These are phyloP conservation scores for Blennius ocellaris DNA, from an alignment of 2,113 vertebrate species.

Conservation along the genomic window DNA sequence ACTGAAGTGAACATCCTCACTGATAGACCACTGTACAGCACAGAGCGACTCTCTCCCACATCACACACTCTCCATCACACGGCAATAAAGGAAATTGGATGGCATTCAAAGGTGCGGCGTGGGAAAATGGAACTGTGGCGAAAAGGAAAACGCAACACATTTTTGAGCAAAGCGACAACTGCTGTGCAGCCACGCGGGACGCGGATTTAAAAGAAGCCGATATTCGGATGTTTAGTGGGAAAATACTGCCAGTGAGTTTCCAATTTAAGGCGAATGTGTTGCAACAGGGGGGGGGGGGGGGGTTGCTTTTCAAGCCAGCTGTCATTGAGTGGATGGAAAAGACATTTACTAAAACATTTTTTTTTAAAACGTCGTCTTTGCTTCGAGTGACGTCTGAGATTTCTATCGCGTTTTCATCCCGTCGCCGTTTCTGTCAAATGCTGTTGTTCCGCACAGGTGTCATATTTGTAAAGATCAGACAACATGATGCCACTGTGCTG, in stretches of 20 bases:
- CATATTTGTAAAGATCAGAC: constrained; percentile 3
- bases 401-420: constrained; percentile 7
- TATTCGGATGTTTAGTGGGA: neutral
- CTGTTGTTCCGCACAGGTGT: neutral
- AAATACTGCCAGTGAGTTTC: neutral
- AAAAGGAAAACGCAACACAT: neutral
- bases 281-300: too few relatives aligned
- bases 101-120: constrained; percentile 28
- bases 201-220: neutral
- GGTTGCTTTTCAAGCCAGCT: neutral
- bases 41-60: constrained; percentile 1
- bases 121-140: neutral
- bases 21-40: constrained; percentile 31
- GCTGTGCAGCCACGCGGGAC: neutral
- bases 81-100: constrained; percentile 50
- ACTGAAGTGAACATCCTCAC: constrained; percentile 28
- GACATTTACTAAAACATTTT: neutral
- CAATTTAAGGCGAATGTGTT: too few relatives aligned
- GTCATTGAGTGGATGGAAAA: neutral
- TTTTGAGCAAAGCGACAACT: constrained; percentile 14
- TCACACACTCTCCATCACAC: constrained; percentile 16
- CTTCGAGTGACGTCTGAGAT: neutral
- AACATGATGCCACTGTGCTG: neutral
- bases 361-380: too few relatives aligned
- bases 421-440: constrained; percentile 5